These are phyloP conservation scores for Synchiropus splendidus DNA, from an alignment of 2,113 vertebrate species.

Conservation along the genomic window DNA sequence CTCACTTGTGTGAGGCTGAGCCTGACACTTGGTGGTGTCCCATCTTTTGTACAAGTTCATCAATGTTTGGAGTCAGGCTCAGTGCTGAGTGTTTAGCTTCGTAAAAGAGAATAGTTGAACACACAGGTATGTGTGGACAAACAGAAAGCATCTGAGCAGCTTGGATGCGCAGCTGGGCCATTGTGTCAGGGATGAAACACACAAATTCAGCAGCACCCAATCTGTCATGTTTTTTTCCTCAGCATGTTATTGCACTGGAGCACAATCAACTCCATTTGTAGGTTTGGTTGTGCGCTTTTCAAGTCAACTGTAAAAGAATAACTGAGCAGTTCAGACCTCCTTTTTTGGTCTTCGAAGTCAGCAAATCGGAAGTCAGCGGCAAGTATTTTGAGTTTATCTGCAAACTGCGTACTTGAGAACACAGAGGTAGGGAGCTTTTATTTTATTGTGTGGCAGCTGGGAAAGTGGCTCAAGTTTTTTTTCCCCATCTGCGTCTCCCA, in stretches of 20 bases:
- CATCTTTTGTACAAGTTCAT: not conserved
- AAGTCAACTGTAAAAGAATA: constrained; percentile 24
- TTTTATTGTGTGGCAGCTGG: constrained; percentile 19
- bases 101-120: constrained; percentile 1
- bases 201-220: constrained; percentile 17
- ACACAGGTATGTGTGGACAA: too few relatives aligned
- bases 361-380: constrained; percentile 8
- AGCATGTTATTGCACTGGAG: constrained; percentile 25
- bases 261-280: constrained; percentile 26
- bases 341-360: too few relatives aligned
- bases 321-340: too few relatives aligned
- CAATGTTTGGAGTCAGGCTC: not conserved
- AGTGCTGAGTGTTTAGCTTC: constrained; percentile 2
- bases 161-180: constrained; percentile 1
- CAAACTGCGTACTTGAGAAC: constrained; percentile 14
- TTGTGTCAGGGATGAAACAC: constrained; percentile 8
- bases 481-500: constrained; percentile 18
- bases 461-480: constrained; percentile 22
- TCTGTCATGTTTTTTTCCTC: constrained; percentile 5
- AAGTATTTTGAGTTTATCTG: constrained; percentile 13
- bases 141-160: constrained; percentile 1
- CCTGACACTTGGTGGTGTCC: constrained; percentile 3
- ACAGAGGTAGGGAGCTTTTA: constrained; percentile 4
- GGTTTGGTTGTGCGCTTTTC: constrained; percentile 20
- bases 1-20: constrained; percentile 2